phyloP scores from a whole-genome alignment of 2,888 invertebrate genomes.

The Noctuana brunneofusca region DNA sequence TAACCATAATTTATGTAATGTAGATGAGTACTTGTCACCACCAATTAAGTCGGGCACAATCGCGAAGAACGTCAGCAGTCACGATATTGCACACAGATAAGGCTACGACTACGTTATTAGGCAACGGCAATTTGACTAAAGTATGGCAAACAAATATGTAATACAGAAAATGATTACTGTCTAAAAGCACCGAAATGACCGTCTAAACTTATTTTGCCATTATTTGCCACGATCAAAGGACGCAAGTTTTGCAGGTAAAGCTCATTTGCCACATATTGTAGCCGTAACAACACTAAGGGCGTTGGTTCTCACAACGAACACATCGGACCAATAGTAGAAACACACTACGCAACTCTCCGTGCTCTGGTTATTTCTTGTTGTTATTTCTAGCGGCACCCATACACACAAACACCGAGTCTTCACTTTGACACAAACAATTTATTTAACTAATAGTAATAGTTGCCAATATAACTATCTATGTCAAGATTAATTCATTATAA shows the following conservation, averaged over 20 bases:
- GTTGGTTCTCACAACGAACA: slow-evolving; percentile 24
- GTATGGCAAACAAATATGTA: slow-evolving; percentile 1
- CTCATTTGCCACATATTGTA: slow-evolving; percentile 11
- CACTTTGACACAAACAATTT: slow-evolving; percentile 52
- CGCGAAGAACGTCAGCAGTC: slow-evolving; percentile 36
- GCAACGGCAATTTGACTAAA: neutral
- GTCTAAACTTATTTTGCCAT: neutral
- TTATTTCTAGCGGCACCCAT: slow-evolving; percentile 65
- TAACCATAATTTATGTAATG: slow-evolving; percentile 8
- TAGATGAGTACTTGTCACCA: slow-evolving; percentile 26
- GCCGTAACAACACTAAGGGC: slow-evolving; percentile 10
- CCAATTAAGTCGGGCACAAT: slow-evolving; percentile 8
- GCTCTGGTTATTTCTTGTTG: slow-evolving; percentile 47
- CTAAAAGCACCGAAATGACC: neutral
- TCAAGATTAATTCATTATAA: slow-evolving; percentile 70
- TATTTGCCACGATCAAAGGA: neutral
- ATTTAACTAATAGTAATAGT: slow-evolving; percentile 57
- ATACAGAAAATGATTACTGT: neutral
- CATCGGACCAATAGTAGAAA: slow-evolving; percentile 28
- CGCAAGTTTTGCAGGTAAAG: neutral
- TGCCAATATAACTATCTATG: slow-evolving; percentile 70
- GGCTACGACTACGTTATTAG: slow-evolving; percentile 18
- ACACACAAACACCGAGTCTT: slow-evolving; percentile 49
- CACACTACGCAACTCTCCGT: slow-evolving; percentile 28
- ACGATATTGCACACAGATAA: slow-evolving; percentile 43